Evolutionary conservation across 1,140 invertebrate species (phyloP).

Genomic region (Chionoecetes opilio): DNA sequence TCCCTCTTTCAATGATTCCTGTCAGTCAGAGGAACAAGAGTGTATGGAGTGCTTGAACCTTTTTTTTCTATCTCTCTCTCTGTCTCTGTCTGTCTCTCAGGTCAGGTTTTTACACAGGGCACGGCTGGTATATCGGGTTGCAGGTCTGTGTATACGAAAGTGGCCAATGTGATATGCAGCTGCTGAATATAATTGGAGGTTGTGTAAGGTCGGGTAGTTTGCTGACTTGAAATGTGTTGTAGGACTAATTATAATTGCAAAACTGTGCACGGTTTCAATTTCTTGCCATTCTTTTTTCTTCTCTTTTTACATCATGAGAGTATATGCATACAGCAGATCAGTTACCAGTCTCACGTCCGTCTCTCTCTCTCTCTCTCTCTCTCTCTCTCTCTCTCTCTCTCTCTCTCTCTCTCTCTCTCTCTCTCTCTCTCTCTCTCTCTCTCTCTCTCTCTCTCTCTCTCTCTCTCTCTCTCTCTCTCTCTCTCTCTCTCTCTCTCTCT

Average conservation of each 20-base stretch:
- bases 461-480: conserved; percentile 53
- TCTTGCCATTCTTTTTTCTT: not conserved
- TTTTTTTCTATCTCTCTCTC: not conserved
- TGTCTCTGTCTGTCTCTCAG: not conserved
- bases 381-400: conserved; percentile 50
- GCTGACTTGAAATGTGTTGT: conserved; percentile 54
- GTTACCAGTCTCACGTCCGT: not conserved
- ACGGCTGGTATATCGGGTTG: conserved; percentile 59
- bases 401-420: conserved; percentile 23
- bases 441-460: conserved; percentile 53
- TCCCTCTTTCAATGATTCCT: not conserved
- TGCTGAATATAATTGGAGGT: conserved; percentile 61
- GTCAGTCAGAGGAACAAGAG: not conserved
- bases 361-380: conserved; percentile 55
- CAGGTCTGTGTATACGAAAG: conserved; percentile 42
- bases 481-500: not conserved
- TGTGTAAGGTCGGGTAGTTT: conserved; percentile 49
- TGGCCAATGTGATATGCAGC: conserved; percentile 47
- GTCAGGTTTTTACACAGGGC: conserved; percentile 34
- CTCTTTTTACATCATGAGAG: not conserved
- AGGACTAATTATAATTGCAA: conserved; percentile 64
- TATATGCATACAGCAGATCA: not conserved
- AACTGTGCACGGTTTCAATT: not conserved
- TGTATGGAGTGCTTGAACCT: not conserved
- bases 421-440: not conserved